phyloP scores from a whole-genome alignment of 2,113 vertebrate genomes.

The Eudyptes chrysolophus region DNA sequence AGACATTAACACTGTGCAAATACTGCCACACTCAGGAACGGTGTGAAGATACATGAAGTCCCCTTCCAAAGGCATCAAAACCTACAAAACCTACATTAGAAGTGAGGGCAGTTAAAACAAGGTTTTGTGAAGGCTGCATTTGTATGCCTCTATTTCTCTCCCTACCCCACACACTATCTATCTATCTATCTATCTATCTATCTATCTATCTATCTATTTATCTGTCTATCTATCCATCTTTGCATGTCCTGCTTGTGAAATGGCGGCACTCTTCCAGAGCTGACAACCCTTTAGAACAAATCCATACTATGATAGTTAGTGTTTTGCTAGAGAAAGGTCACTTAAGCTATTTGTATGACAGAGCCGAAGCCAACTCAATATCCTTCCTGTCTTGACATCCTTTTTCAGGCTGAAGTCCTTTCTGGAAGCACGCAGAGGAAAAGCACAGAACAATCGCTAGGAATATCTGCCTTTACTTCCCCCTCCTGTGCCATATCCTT shows the following conservation, averaged over 20 bases:
- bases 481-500: neutral
- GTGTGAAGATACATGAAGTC: slow-evolving; percentile 41
- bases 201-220: no score
- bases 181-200: neutral
- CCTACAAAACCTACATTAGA: neutral
- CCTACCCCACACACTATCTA: neutral
- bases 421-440: slow-evolving; percentile 22
- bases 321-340: slow-evolving; percentile 53
- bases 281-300: neutral
- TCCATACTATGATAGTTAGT: neutral
- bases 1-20: slow-evolving; percentile 46
- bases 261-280: neutral
- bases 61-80: neutral
- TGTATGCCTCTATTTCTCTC: neutral
- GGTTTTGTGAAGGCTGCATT: neutral
- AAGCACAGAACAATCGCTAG: neutral
- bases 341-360: slow-evolving; percentile 11
- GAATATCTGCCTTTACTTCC: neutral
- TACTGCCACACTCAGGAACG: slow-evolving; percentile 58
- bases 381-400: slow-evolving; percentile 59
- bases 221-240: no score
- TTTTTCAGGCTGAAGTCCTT: slow-evolving; percentile 6
- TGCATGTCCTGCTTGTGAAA: neutral
- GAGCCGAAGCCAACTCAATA: slow-evolving; percentile 5
- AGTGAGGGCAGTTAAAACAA: neutral